Evolutionary conservation across 2,888 invertebrate genomes (phyloP), one percentile per base, ranked within the genome.

Genomic region (Campoplex nolae): DNA sequence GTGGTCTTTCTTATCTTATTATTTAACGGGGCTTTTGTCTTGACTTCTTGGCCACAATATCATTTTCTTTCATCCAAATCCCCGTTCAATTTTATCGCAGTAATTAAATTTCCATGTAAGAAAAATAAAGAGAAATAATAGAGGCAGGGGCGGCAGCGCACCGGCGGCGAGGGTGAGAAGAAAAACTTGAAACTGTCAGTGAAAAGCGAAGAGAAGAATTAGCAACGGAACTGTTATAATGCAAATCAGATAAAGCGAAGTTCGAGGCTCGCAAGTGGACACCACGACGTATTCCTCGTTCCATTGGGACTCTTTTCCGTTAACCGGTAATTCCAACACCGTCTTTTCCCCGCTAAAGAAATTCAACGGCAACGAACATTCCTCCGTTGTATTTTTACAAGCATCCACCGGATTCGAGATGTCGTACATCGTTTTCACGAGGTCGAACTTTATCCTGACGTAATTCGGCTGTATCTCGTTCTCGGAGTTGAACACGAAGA

Each of bases 401-500:
- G 95, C 95, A 7, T 96, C 94, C 0, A 97, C 95, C 0, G 96
- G 95, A 73, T 96, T 95, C n/a, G 95, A 94, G 0, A 96, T 96
- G 92, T 97, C 96, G 93, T 97, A 97, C 9, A 96, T 95, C 0
- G 96, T 96, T 94, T 97, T 97, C 91, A 97, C 96, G 0, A 97
- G 95, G 77, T 96, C 96, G 92, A 97, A 97, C 73, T 96, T 95
- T 0, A 97, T 96, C 32, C 96, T 95, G 48, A 97, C 95, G 93
- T 96, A 97, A 94, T 97, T 97, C 9, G 95, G 95, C 92, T 97
- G 96, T 1, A 97, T 95, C 91, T 97, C 97, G 92, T 97, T 97
- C 93, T 97, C 97, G 8, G 97, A 97, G 93, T 97, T 97, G 95
- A 97, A 97, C 0, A 97, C 97, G 95, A 97, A 97, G 95, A 97